A percentile compares a stretch with the other conserved stretches of the same genome.
Evolutionary conservation across 2,113 vertebrate species (phyloP).

Genomic region (Corvus hawaiiensis): DNA sequence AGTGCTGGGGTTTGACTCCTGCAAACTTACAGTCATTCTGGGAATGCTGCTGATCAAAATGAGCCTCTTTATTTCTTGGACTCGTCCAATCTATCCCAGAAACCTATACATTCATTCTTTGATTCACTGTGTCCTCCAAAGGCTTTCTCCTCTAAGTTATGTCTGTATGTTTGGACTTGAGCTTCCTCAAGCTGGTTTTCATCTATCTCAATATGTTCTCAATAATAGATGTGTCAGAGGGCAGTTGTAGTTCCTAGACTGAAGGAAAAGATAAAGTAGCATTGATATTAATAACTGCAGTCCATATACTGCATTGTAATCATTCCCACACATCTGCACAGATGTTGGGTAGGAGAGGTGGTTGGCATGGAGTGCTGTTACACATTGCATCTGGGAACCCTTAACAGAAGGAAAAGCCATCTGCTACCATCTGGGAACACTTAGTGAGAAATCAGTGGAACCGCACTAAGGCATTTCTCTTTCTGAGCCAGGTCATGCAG

Average conservation of each 20-base stretch:
- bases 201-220: not conserved
- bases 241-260: not conserved
- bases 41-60: not conserved
- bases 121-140: not conserved
- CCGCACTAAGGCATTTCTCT: not conserved
- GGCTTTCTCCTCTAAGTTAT: not conserved
- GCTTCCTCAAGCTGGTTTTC: not conserved
- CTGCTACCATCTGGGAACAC: constrained; percentile 2
- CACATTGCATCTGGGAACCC: constrained; percentile 7
- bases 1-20: not conserved
- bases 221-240: not conserved
- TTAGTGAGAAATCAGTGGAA: not conserved
- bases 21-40: not conserved
- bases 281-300: not conserved
- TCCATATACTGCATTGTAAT: not conserved
- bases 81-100: not conserved
- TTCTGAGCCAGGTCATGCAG: not conserved
- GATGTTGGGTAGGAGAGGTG: not conserved
- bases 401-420: not conserved
- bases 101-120: not conserved
- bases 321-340: not conserved
- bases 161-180: not conserved
- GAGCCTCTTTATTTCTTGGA: not conserved
- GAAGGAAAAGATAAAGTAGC: not conserved
- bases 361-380: not conserved